Base-by-base conservation (phyloP, 1,140 invertebrate genomes). In the Ceratina calcarata region DNA sequence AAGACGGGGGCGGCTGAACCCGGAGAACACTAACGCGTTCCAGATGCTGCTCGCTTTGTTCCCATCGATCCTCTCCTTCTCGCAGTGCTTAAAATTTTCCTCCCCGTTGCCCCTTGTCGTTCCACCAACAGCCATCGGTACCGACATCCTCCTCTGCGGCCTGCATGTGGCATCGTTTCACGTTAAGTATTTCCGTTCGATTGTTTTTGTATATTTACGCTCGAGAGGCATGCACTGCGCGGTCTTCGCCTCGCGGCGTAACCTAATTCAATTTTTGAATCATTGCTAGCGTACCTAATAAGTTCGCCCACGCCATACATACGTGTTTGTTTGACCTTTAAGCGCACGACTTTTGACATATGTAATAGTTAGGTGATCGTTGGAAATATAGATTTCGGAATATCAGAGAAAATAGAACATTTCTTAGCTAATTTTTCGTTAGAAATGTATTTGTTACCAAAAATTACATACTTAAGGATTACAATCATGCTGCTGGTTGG, bases 41-140 rank as follows among this genome's bases (percentile, higher is more conserved):
- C 91, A 92, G 91, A 92, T 92, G 91, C 89, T 89, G 87, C 73
- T 13, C 32, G 89, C 90, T 91, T 92, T 92, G 91, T 92, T 92
- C 91, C 86, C 91, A 90, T 89, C 87, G 81, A 64, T 85, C 68
- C 74, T 51, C 61, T 80, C 75, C 81, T 78, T 81, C 77, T 81
- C 71, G 72, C 76, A 55, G 81, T 81, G 84, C 81, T 85, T 86
- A 70, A 66, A 73, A 75, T 71, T 85, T 66, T 75, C 55, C 61
- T 75, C 55, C 45, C 27, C 22, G 12, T 58, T 57, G 3, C 16
- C 51, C 27, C 80, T 60, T 81, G 51, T 61, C 57, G 58, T 70
- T 76, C 71, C 61, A 65, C 65, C 32, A 16, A 2, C 16, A 15
- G 20, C 64, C 45, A 24, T 20, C 51, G 16, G 4, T 51, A 16